A percentile compares a stretch with the other conserved stretches of the same genome.
These are phyloP conservation scores for Psilopogon haemacephalus DNA, from an alignment of 2,113 vertebrate species.

Conservation along the genomic window DNA sequence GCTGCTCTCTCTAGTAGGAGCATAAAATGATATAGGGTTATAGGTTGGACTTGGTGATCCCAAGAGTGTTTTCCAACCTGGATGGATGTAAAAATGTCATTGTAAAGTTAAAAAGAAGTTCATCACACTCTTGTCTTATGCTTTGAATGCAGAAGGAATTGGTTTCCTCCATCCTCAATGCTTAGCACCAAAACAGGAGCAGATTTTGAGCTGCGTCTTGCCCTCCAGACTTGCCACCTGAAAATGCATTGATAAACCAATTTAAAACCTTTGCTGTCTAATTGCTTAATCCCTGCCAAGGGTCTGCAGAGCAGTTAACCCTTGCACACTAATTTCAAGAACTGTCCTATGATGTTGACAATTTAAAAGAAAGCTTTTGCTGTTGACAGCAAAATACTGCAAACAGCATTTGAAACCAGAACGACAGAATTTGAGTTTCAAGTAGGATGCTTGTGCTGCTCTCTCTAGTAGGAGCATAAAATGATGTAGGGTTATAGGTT, in stretches of 20 bases:
- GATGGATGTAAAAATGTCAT: not conserved
- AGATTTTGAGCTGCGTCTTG: too few species aligned
- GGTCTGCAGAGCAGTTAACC: not conserved
- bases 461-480: not conserved
- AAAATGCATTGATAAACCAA: not conserved
- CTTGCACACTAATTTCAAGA: not conserved
- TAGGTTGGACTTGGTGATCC: too few species aligned
- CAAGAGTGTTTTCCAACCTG: too few species aligned
- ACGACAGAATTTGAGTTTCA: not conserved
- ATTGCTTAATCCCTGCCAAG: not conserved
- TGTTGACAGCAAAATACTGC: not conserved
- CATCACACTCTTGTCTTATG: not conserved
- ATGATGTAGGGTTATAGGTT: not conserved
- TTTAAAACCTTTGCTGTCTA: not conserved
- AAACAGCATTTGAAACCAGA: not conserved
- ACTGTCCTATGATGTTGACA: not conserved
- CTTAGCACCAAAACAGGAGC: too few species aligned
- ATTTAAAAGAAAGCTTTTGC: not conserved
- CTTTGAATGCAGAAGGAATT: not conserved
- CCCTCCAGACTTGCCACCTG: not conserved
- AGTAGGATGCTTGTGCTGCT: not conserved
- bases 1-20: not conserved
- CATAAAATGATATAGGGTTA: not conserved
- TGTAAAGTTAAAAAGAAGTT: not conserved
- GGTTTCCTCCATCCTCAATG: too few species aligned